phyloP scores from a whole-genome alignment of 2,888 invertebrate genomes.

The Netelia virgata region DNA sequence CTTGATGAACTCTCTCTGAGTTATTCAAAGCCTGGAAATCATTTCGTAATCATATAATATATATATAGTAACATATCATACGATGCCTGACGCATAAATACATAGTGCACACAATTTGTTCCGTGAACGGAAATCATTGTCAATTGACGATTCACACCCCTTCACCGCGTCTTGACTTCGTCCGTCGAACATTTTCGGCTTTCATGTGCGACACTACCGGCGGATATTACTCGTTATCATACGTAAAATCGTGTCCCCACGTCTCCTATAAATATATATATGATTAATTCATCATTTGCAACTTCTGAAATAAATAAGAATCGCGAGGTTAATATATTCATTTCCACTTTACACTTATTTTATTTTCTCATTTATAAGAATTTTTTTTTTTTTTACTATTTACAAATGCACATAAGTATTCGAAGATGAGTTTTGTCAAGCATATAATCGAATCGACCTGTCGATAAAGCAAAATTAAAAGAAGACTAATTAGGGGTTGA shows the following conservation, averaged over 20 bases:
- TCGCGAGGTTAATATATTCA: too few species aligned
- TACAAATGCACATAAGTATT: too few species aligned
- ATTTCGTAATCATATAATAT: conserved; percentile 13
- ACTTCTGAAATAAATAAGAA: too few species aligned
- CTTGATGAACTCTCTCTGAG: conserved; percentile 9
- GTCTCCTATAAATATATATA: conserved; percentile 11
- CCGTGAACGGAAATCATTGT: conserved; percentile 42
- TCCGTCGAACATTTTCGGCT: conserved; percentile 57
- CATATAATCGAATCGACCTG: too few species aligned
- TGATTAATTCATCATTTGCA: background rate
- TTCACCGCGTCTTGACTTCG: background rate
- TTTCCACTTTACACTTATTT: too few species aligned
- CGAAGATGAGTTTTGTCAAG: too few species aligned
- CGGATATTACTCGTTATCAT: conserved; percentile 70
- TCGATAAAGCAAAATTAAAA: too few species aligned
- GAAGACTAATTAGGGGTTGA: too few species aligned
- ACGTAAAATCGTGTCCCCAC: conserved; percentile 55
- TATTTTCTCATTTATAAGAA: too few species aligned
- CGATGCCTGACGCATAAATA: background rate
- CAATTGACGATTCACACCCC: conserved; percentile 53
- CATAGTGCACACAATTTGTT: conserved; percentile 12
- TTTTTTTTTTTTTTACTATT: too few species aligned
- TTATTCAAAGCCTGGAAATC: conserved; percentile 41
- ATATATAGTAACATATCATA: background rate
- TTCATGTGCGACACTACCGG: conserved; percentile 45